phyloP scores from a whole-genome alignment of 2,797 vertebrate genomes.

The Jordanella pulchra region DNA sequence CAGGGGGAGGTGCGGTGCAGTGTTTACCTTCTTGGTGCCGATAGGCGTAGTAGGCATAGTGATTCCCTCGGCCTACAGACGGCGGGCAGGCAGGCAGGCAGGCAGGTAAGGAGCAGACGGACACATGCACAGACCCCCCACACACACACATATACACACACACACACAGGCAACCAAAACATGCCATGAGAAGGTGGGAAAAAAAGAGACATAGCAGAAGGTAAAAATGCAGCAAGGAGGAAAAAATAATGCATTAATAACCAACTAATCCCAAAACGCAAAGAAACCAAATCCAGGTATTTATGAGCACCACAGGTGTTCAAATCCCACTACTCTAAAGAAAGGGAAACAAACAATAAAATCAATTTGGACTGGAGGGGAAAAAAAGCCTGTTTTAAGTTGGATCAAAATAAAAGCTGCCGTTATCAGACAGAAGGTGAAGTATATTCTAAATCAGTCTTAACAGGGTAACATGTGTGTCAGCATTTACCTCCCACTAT shows the following conservation, averaged over 20 bases:
- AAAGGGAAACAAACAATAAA: too few relatives aligned
- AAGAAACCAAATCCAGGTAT: background rate
- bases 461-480: too few relatives aligned
- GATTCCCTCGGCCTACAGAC: constrained; percentile 94
- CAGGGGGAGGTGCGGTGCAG: constrained; percentile 39
- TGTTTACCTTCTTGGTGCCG: constrained; percentile 92
- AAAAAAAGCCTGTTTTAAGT: background rate
- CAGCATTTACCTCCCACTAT: too few relatives aligned
- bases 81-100: constrained; percentile 83
- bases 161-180: constrained; percentile 70
- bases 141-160: constrained; percentile 63
- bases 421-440: too few relatives aligned
- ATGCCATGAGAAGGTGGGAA: constrained; percentile 81
- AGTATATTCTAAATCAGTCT: too few relatives aligned
- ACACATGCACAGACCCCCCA: constrained; percentile 81
- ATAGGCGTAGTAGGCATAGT: constrained; percentile 97
- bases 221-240: constrained; percentile 76
- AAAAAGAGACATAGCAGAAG: constrained; percentile 79
- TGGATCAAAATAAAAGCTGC: background rate
- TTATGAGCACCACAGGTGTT: too few relatives aligned
- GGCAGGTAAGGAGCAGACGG: constrained; percentile 78
- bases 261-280: constrained; percentile 41
- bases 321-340: too few relatives aligned
- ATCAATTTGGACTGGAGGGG: background rate
- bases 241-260: constrained; percentile 63